Conservation (phyloP, 2,797 vertebrate genomes). For the Aeoliscus strigatus region DNA sequence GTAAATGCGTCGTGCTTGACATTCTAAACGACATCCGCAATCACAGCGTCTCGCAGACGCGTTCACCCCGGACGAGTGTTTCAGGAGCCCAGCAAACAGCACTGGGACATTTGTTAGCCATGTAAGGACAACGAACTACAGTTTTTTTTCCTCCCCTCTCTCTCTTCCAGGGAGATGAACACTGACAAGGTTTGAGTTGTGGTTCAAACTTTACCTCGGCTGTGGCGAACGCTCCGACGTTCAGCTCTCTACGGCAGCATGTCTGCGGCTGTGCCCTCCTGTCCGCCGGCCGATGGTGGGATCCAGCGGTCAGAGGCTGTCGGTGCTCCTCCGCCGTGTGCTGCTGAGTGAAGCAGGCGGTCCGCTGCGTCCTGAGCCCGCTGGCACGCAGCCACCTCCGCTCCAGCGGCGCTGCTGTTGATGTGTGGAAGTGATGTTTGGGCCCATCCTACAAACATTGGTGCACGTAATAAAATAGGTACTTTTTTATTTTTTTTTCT, state of each 20-base stretch:
- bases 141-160: no score
- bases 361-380: constrained; percentile 4
- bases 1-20: constrained; percentile 4
- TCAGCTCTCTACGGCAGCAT: constrained; percentile 45
- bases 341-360: constrained; percentile 31
- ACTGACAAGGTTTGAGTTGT: constrained; percentile 30
- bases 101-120: constrained; percentile 21
- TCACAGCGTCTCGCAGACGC: constrained; percentile 9
- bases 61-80: no score
- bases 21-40: constrained; percentile 17
- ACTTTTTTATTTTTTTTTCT: no score
- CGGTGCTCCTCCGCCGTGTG: constrained; percentile 27
- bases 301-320: constrained; percentile 32
- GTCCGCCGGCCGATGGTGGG: constrained; percentile 17
- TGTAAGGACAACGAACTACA: constrained; percentile 30
- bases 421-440: constrained; percentile 78
- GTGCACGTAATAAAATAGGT: no score
- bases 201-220: constrained; percentile 69
- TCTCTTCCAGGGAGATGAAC: no score
- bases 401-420: constrained; percentile 42
- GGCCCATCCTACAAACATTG: constrained; percentile 2
- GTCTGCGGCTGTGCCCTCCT: constrained; percentile 24
- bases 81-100: background rate
- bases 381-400: constrained; percentile 50
- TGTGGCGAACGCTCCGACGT: constrained; percentile 36